Evolutionary conservation across 2,888 invertebrate species (phyloP).

Genomic region (Glyphotaelius pellucidus): DNA sequence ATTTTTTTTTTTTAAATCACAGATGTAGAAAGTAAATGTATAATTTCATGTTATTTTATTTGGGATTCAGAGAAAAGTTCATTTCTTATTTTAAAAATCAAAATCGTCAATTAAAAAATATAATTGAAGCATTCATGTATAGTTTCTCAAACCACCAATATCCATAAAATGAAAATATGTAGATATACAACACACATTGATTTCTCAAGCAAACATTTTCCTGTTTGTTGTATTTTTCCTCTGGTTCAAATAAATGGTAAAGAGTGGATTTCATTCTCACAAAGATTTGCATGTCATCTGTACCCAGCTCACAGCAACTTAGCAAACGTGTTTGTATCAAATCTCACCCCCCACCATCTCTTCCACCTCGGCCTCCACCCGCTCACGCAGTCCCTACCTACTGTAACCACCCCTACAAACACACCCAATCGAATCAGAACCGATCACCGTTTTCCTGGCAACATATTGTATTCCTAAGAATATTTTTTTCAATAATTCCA

Average conservation of each 20-base stretch:
- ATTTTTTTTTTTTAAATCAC: too few species aligned
- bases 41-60: too few species aligned
- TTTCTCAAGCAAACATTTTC: neutral
- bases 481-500: neutral
- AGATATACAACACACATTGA: neutral
- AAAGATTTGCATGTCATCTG: slow-evolving; percentile 23
- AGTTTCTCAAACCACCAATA: neutral
- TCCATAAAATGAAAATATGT: neutral
- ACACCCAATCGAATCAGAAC: neutral
- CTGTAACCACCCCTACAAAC: neutral
- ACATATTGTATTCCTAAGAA: neutral
- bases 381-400: neutral
- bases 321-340: slow-evolving; percentile 12
- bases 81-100: too few species aligned
- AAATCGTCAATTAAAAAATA: too few species aligned
- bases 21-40: too few species aligned
- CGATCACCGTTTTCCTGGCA: slow-evolving; percentile 7
- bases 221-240: neutral
- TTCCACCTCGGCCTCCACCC: neutral
- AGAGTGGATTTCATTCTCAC: neutral
- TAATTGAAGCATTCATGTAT: neutral
- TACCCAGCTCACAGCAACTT: slow-evolving; percentile 22
- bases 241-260: neutral
- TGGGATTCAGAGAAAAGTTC: too few species aligned
- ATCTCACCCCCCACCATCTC: neutral